Base-by-base conservation (phyloP, 2,888 invertebrate genomes). In the Leptodirus hochenwartii region DNA sequence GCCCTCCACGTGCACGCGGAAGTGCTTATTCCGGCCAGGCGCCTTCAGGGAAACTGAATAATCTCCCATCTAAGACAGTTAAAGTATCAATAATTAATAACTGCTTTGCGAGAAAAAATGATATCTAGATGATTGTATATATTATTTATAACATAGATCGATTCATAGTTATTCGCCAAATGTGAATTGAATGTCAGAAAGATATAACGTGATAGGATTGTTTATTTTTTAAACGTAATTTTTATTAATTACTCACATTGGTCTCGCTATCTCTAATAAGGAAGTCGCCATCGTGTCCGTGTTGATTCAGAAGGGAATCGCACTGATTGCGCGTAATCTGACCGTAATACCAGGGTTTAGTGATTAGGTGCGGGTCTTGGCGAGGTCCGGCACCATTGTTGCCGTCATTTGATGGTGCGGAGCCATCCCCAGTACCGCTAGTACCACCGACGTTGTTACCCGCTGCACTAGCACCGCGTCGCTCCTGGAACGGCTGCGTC, bases 181-280 rank as follows among this genome's bases (percentile, higher is more conserved):
- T n/a, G n/a, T n/a, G n/a, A n/a, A n/a, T n/a, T n/a, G n/a, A n/a
- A n/a, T n/a, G n/a, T n/a, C n/a, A n/a, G n/a, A n/a, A n/a, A n/a
- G n/a, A n/a, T n/a, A n/a, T n/a, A n/a, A n/a, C n/a, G n/a, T n/a
- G n/a, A n/a, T n/a, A n/a, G n/a, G n/a, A 29, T 11, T 4, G 13
- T 22, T 9, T 4, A 5, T 4, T 29, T 8, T 29, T n/a, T 6
- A 30, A 27, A 13, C 27, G 13, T 16, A 9, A 22, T 17, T 25
- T 17, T 9, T 20, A 20, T 20, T 9, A 20, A 20, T 20, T 4
- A 29, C 81, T 77, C 58, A 95, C 96, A 62, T 95, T 96, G 46
- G 96, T 95, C 69, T 98, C 98, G 53, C 91, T 93, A 62, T 96
- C 96, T 44, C 98, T 66, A 48, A 99, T 91, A 50, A 99, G 76